These are phyloP conservation scores for Takifugu flavidus DNA, from an alignment of 2,113 vertebrate genomes.

Conservation along the genomic window DNA sequence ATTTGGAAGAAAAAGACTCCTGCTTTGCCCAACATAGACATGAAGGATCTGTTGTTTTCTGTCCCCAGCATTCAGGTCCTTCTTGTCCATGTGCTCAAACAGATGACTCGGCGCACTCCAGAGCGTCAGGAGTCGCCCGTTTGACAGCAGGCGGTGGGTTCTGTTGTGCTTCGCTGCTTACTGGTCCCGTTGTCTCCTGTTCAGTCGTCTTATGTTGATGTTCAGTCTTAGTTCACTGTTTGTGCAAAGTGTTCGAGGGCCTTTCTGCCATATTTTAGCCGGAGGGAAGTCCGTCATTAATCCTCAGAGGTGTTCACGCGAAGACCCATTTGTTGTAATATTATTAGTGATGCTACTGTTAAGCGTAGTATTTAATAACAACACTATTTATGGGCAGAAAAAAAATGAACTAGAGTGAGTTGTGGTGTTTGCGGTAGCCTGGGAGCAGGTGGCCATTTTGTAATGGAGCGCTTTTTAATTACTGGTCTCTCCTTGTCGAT, in stretches of 20 bases:
- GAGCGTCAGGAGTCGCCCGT: not conserved
- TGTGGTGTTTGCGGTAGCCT: conserved; percentile 65
- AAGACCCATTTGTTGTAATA: conserved; percentile 59
- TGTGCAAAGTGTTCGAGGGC: conserved; percentile 55
- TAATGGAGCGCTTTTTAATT: conserved; percentile 53
- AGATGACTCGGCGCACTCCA: conserved; percentile 2
- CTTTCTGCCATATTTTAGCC: conserved; percentile 28
- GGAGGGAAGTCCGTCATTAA: conserved; percentile 22
- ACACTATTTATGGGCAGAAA: conserved; percentile 66
- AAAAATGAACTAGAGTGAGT: conserved; percentile 57
- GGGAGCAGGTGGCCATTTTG: conserved; percentile 62
- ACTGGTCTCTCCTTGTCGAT: conserved; percentile 42
- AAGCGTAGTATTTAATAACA: conserved; percentile 68
- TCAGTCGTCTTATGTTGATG: conserved; percentile 28
- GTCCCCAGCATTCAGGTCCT: not conserved
- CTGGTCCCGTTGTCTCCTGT: conserved; percentile 22
- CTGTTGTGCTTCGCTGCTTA: not conserved
- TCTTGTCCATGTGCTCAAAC: conserved; percentile 38
- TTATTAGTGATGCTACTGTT: conserved; percentile 65
- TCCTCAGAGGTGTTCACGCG: conserved; percentile 36
- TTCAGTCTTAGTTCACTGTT: conserved; percentile 34
- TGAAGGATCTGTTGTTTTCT: conserved; percentile 11
- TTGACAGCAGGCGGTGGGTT: not conserved
- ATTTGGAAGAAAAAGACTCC: not conserved
- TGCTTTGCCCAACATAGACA: not conserved